Evolutionary conservation across 2,113 vertebrate genomes (phyloP).

Genomic region (Castor canadensis): DNA sequence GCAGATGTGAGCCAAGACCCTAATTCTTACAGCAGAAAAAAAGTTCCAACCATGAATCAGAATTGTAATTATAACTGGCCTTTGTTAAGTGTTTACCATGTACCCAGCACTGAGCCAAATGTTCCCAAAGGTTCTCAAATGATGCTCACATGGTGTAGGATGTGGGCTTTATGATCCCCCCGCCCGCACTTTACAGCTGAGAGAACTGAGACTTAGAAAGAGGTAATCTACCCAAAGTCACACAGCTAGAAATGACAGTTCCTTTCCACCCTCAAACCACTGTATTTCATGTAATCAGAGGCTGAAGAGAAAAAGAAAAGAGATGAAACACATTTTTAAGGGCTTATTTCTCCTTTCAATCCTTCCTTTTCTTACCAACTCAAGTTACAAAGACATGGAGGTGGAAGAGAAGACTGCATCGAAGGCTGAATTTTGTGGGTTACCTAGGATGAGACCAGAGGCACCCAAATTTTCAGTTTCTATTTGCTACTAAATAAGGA

Average conservation of each 20-base stretch:
- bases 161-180: background rate
- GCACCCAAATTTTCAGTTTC: background rate
- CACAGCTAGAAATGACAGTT: slow-evolving; percentile 1
- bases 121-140: background rate
- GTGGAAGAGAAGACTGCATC: background rate
- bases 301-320: background rate
- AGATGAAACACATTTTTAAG: background rate
- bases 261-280: background rate
- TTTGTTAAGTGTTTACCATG: background rate
- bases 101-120: background rate
- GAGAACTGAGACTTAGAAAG: background rate
- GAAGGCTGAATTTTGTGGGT: background rate
- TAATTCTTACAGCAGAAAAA: background rate
- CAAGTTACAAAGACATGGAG: background rate
- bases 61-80: background rate
- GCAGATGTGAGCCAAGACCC: too few relatives aligned
- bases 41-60: background rate
- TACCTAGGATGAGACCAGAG: background rate
- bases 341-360: background rate
- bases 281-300: background rate
- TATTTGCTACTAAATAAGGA: slow-evolving; percentile 3
- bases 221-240: background rate
- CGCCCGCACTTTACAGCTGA: background rate
- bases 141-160: background rate
- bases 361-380: background rate